Percentiles rank a stretch among this genome's conserved stretches.
Conservation (phyloP, 2,797 vertebrate species). For the Bovichtus diacanthus region DNA sequence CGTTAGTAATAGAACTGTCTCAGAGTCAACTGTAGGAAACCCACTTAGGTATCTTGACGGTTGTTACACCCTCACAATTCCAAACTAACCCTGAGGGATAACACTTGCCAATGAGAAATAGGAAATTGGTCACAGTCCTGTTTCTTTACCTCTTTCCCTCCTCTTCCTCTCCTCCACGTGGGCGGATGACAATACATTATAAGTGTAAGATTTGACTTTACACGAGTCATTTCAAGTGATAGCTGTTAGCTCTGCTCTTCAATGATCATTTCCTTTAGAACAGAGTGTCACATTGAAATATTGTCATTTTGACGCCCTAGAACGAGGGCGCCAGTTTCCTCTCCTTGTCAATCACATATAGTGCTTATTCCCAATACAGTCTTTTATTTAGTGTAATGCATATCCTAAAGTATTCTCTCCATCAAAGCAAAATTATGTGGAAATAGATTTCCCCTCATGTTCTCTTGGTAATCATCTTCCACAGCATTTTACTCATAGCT, state of each 20-base stretch:
- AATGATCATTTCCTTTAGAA: slow-evolving; percentile 47
- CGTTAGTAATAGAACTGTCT: slow-evolving; percentile 70
- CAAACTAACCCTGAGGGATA: slow-evolving; percentile 58
- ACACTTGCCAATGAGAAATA: slow-evolving; percentile 75
- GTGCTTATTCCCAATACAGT: slow-evolving; percentile 47
- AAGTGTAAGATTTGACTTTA: slow-evolving; percentile 74
- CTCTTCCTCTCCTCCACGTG: slow-evolving; percentile 42
- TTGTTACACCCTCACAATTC: slow-evolving; percentile 62
- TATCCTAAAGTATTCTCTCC: slow-evolving; percentile 28
- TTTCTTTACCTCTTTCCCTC: slow-evolving; percentile 54
- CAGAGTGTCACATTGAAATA: slow-evolving; percentile 66
- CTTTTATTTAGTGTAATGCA: slow-evolving; percentile 41
- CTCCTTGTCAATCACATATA: slow-evolving; percentile 72
- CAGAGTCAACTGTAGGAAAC: slow-evolving; percentile 44
- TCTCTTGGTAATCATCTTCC: slow-evolving; percentile 46
- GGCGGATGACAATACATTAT: slow-evolving; percentile 68
- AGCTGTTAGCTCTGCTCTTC: slow-evolving; percentile 64
- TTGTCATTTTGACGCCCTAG: slow-evolving; percentile 67
- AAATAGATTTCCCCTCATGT: slow-evolving; percentile 41
- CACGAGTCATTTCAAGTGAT: slow-evolving; percentile 58
- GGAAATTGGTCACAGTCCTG: slow-evolving; percentile 60
- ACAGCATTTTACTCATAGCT: slow-evolving; percentile 15
- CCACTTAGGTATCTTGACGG: slow-evolving; percentile 44
- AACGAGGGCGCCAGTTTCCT: slow-evolving; percentile 74
- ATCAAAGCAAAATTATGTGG: slow-evolving; percentile 48